A percentile compares a stretch with the other conserved stretches of the same genome.
Evolutionary conservation across 2,888 invertebrate genomes (phyloP).

Genomic region (Synanthedon vespiformis): DNA sequence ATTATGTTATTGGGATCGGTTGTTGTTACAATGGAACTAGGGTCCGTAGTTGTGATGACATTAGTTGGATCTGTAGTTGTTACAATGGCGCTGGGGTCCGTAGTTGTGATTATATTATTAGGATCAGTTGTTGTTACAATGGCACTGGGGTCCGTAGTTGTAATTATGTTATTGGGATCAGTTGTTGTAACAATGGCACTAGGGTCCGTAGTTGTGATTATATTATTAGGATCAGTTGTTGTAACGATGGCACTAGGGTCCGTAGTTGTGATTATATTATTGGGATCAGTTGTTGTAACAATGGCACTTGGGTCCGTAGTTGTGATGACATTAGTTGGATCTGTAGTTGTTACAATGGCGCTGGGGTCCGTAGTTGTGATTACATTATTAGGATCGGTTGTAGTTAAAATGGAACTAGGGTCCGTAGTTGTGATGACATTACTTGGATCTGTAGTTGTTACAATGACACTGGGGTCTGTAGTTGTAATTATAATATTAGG

Average conservation of each 20-base stretch:
- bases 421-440: too few species aligned
- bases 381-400: neutral
- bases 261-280: slow-evolving; percentile 1
- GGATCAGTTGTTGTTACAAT: neutral
- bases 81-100: neutral
- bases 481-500: too few species aligned
- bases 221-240: neutral
- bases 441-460: neutral
- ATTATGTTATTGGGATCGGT: neutral
- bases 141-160: neutral
- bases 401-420: too few species aligned
- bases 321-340: neutral
- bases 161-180: neutral
- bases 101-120: neutral
- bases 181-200: slow-evolving; percentile 3
- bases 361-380: too few species aligned
- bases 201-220: slow-evolving; percentile 3
- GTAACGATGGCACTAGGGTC: neutral
- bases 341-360: neutral
- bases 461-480: too few species aligned
- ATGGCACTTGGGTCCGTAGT: neutral
- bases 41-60: neutral
- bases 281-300: neutral
- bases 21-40: neutral
- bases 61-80: neutral